Evolutionary conservation across 2,888 invertebrate genomes (phyloP).

Genomic region (Thereva nobilitata): DNA sequence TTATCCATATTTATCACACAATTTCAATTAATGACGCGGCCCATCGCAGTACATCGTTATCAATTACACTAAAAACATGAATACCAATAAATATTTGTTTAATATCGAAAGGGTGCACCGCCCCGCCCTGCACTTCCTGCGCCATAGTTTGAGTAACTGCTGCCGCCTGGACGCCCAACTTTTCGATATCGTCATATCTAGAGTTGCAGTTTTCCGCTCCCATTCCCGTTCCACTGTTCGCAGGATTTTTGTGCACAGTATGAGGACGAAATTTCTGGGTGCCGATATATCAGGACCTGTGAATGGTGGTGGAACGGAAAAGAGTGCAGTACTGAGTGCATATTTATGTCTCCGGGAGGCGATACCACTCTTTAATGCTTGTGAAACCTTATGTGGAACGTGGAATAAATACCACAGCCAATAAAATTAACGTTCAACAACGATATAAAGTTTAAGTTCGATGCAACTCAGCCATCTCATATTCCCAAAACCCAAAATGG

Average conservation of each 20-base stretch:
- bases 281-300: slow-evolving; percentile 6
- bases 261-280: background rate
- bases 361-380: too few species aligned
- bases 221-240: too few species aligned
- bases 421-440: too few species aligned
- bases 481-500: too few species aligned
- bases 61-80: slow-evolving; percentile 36
- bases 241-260: background rate
- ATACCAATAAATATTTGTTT: slow-evolving; percentile 35
- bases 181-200: background rate
- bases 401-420: too few species aligned
- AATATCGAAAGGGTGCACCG: slow-evolving; percentile 30
- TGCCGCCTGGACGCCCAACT: background rate
- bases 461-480: background rate
- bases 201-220: too few species aligned
- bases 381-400: too few species aligned
- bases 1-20: slow-evolving; percentile 36
- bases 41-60: slow-evolving; percentile 32
- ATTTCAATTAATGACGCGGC: slow-evolving; percentile 35
- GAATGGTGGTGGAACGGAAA: too few species aligned
- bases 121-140: background rate
- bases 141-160: background rate
- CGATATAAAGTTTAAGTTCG: background rate
- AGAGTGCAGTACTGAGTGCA: slow-evolving; percentile 1
- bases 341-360: background rate